Conservation (phyloP, 1,140 invertebrate genomes). For the Nylanderia fulva region DNA sequence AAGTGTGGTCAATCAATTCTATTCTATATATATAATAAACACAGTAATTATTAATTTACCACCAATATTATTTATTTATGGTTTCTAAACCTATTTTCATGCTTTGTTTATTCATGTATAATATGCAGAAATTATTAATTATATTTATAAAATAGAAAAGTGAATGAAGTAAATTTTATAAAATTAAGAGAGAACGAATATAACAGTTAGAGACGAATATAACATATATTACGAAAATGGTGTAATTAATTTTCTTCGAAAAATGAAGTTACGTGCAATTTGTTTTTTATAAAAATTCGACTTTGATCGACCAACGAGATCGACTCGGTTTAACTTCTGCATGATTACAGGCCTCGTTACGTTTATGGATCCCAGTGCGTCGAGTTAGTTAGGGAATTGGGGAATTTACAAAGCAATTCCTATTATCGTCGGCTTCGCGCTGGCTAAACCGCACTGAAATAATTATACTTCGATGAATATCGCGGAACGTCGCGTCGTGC, state of each 20-base stretch:
- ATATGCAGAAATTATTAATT: too few species aligned
- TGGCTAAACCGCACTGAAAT: constrained; percentile 6
- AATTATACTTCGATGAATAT: constrained; percentile 44
- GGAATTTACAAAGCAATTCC: constrained; percentile 46
- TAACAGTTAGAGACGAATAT: background rate
- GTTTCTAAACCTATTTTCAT: too few species aligned
- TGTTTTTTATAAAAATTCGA: background rate
- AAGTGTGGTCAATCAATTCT: too few species aligned
- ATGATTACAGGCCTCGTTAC: constrained; percentile 42
- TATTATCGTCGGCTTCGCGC: constrained; percentile 15
- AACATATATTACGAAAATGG: background rate
- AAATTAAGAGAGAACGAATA: background rate
- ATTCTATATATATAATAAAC: too few species aligned
- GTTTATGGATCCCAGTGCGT: background rate
- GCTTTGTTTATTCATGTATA: too few species aligned
- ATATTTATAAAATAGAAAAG: too few species aligned
- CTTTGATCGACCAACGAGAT: background rate
- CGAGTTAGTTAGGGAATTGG: constrained; percentile 23
- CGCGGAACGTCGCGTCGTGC: background rate
- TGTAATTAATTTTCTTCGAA: background rate
- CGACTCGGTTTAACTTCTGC: background rate
- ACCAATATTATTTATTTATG: too few species aligned
- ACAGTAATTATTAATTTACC: too few species aligned
- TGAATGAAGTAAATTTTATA: too few species aligned
- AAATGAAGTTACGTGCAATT: background rate